These are phyloP conservation scores for Drosophila repletoides DNA, from an alignment of 1,140 invertebrate genomes.

Conservation along the genomic window DNA sequence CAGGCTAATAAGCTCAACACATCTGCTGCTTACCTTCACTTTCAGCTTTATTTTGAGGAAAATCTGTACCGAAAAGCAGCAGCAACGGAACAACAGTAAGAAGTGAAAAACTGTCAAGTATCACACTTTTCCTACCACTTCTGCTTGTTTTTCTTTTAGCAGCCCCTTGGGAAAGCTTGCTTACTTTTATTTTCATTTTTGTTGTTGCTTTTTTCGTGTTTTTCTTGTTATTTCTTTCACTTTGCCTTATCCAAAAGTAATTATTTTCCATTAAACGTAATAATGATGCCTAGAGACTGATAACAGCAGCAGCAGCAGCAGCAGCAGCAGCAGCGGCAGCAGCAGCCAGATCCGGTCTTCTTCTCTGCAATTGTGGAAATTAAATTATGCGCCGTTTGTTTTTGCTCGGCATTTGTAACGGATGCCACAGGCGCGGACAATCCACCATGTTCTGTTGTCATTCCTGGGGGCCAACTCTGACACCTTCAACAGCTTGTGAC, in stretches of 20 bases:
- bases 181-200: constrained; percentile 12
- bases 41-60: background rate
- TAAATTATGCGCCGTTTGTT: constrained; percentile 67
- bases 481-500: constrained; percentile 33
- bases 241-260: constrained; percentile 80
- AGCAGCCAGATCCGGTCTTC: constrained; percentile 9
- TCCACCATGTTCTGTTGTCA: constrained; percentile 28
- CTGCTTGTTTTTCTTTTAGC: background rate
- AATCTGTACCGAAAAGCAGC: constrained; percentile 10
- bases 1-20: constrained; percentile 35
- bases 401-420: constrained; percentile 31
- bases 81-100: constrained; percentile 1
- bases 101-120: constrained; percentile 31
- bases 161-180: constrained; percentile 14
- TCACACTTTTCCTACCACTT: constrained; percentile 5
- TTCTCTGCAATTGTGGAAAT: constrained; percentile 38
- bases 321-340: too few relatives aligned
- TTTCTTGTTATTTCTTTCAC: constrained; percentile 72
- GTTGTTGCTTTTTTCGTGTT: background rate
- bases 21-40: constrained; percentile 8
- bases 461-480: constrained; percentile 33
- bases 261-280: constrained; percentile 80
- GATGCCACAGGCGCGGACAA: constrained; percentile 46
- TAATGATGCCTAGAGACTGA: constrained; percentile 67
- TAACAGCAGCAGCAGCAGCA: too few relatives aligned